These are phyloP conservation scores for Bradypodion pumilum DNA, from an alignment of 2,797 vertebrate genomes.

Conservation along the genomic window DNA sequence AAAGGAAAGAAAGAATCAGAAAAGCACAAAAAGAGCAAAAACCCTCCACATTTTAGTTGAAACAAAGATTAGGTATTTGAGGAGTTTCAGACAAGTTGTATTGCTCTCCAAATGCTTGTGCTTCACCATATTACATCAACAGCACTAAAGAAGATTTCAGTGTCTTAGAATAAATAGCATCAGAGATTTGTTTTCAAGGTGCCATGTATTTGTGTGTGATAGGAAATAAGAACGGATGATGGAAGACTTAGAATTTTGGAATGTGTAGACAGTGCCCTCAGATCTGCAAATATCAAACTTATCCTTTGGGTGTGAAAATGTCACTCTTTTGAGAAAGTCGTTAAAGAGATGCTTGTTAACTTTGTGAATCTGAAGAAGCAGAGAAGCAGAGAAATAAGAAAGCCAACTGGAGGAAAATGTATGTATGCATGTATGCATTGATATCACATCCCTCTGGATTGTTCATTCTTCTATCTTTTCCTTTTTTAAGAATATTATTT, in stretches of 20 bases:
- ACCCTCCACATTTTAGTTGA: not conserved
- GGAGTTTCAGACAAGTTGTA: not conserved
- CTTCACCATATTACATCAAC: not conserved
- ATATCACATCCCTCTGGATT: not conserved
- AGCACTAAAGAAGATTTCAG: not conserved
- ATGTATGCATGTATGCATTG: not conserved
- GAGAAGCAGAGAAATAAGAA: slow-evolving; percentile 35
- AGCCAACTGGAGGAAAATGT: slow-evolving; percentile 32
- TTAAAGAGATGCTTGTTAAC: slow-evolving; percentile 20
- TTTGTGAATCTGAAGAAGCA: slow-evolving; percentile 34
- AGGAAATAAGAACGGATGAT: not conserved
- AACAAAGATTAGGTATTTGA: not conserved
- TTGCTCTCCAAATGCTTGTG: not conserved
- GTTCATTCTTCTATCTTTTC: not conserved
- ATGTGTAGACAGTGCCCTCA: slow-evolving; percentile 31
- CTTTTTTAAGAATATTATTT: not conserved
- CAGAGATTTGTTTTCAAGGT: not conserved
- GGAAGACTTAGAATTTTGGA: slow-evolving; percentile 8
- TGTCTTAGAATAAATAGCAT: not conserved
- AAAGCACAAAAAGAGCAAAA: not conserved
- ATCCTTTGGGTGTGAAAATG: not conserved
- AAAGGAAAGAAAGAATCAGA: not conserved
- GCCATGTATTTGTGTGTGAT: not conserved
- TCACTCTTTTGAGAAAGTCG: slow-evolving; percentile 16
- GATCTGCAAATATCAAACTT: slow-evolving; percentile 15